A percentile compares a stretch with the other conserved stretches of the same genome.
phyloP scores from a whole-genome alignment of 2,888 invertebrate species.

The Eristalinus aeneus region DNA sequence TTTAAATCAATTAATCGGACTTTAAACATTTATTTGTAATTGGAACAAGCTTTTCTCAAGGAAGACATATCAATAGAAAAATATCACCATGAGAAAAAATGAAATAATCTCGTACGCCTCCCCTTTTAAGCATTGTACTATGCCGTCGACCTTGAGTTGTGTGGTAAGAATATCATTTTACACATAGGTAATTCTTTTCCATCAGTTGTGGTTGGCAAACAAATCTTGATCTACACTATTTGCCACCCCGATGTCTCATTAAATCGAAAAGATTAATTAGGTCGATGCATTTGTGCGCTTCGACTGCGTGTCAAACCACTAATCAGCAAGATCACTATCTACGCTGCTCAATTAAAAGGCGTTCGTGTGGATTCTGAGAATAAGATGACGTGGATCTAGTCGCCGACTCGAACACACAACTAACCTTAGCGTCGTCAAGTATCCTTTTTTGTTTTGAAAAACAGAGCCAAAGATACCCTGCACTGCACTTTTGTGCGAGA shows the following conservation, averaged over 20 bases:
- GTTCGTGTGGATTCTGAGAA: background rate
- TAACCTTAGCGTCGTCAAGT: background rate
- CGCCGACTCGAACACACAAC: background rate
- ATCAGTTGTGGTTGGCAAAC: constrained; percentile 21
- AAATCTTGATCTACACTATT: background rate
- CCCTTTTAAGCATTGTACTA: background rate
- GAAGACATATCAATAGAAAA: constrained; percentile 14
- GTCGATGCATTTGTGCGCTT: background rate
- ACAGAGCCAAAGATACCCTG: constrained; percentile 20
- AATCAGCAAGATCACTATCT: background rate
- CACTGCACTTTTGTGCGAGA: constrained; percentile 18
- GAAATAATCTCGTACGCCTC: background rate
- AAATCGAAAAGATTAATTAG: constrained; percentile 11
- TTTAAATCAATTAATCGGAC: too few relatives aligned
- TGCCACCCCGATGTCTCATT: constrained; percentile 1
- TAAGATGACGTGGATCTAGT: background rate
- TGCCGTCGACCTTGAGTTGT: constrained; percentile 9
- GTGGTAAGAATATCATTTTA: constrained; percentile 23
- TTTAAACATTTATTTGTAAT: too few relatives aligned
- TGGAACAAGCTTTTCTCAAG: too few relatives aligned
- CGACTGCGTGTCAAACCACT: background rate
- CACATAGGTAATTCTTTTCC: background rate
- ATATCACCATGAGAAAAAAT: constrained; percentile 14
- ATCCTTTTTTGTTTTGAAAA: constrained; percentile 2
- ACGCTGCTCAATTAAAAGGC: background rate